phyloP scores from a whole-genome alignment of 92 coral and sea anemone genomes.

The Umimayanthus kanabou region DNA sequence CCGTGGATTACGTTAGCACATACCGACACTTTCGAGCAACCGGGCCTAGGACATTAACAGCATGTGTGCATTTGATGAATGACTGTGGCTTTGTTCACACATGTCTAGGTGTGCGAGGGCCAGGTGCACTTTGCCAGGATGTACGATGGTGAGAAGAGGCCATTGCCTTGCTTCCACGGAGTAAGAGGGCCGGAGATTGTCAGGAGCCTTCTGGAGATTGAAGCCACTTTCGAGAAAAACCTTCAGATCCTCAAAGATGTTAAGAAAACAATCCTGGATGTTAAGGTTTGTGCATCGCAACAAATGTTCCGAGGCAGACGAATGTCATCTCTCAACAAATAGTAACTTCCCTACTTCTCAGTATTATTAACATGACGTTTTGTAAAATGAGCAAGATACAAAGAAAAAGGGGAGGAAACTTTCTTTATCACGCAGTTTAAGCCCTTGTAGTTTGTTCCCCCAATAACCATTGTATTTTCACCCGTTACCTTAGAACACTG shows the following conservation, averaged over 20 bases:
- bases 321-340: background rate
- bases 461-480: too few species aligned
- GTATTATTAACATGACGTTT: too few species aligned
- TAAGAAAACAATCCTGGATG: constrained; percentile 95
- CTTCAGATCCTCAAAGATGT: constrained; percentile 93
- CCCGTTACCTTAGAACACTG: too few species aligned
- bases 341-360: background rate
- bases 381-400: too few species aligned
- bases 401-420: too few species aligned
- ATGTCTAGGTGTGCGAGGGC: constrained; percentile 94
- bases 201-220: constrained; percentile 91
- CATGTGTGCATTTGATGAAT: background rate
- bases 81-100: background rate
- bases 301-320: background rate
- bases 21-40: too few species aligned
- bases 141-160: constrained; percentile 92
- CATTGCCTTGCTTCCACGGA: constrained; percentile 97
- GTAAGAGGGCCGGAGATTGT: constrained; percentile 95
- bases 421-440: too few species aligned
- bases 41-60: too few species aligned
- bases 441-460: too few species aligned
- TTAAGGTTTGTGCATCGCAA: constrained; percentile 69
- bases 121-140: constrained; percentile 98
- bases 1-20: too few species aligned
- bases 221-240: constrained; percentile 98